Percentiles rank a stretch among this genome's conserved stretches.
These are phyloP conservation scores for Erpetoichthys calabaricus DNA, from an alignment of 2,797 vertebrate genomes.

Conservation along the genomic window DNA sequence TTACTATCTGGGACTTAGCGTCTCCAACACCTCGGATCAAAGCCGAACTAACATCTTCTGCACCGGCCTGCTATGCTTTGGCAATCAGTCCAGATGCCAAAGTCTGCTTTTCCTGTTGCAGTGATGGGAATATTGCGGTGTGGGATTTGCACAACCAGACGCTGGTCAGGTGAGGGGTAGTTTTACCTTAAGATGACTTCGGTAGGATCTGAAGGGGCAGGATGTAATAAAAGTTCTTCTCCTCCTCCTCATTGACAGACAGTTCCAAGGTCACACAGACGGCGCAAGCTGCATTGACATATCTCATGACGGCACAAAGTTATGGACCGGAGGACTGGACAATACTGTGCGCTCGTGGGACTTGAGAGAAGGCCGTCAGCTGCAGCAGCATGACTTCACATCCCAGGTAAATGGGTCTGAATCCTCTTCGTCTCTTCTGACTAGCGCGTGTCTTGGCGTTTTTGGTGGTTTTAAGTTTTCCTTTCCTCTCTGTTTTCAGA, in stretches of 20 bases:
- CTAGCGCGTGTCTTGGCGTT: too few species aligned
- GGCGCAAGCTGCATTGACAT: slow-evolving; percentile 97
- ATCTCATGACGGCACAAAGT: slow-evolving; percentile 87
- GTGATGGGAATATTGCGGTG: slow-evolving; percentile 86
- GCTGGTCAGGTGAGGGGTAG: slow-evolving; percentile 66
- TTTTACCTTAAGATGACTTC: too few species aligned
- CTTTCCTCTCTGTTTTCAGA: slow-evolving; percentile 36
- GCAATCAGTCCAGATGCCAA: slow-evolving; percentile 94
- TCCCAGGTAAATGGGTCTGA: slow-evolving; percentile 64
- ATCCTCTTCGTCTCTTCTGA: background rate
- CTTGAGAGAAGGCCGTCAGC: slow-evolving; percentile 83
- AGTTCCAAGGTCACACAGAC: slow-evolving; percentile 92
- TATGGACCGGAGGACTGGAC: slow-evolving; percentile 93
- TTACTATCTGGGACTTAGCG: slow-evolving; percentile 95
- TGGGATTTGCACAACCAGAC: slow-evolving; percentile 97
- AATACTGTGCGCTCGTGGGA: slow-evolving; percentile 97
- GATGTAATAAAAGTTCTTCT: too few species aligned
- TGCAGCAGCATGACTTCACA: slow-evolving; percentile 96
- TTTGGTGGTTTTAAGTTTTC: background rate
- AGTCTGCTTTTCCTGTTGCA: slow-evolving; percentile 96
- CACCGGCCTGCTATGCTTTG: slow-evolving; percentile 84
- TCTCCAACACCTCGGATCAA: slow-evolving; percentile 87
- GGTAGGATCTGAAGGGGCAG: too few species aligned
- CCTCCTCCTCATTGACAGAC: slow-evolving; percentile 40
- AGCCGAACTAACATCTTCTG: slow-evolving; percentile 84